Evolutionary conservation across 37 sponge, comb jelly and placozoan species (phyloP), one percentile per base, ranked within the genome.

Genomic region (Theonella swinhoei): DNA sequence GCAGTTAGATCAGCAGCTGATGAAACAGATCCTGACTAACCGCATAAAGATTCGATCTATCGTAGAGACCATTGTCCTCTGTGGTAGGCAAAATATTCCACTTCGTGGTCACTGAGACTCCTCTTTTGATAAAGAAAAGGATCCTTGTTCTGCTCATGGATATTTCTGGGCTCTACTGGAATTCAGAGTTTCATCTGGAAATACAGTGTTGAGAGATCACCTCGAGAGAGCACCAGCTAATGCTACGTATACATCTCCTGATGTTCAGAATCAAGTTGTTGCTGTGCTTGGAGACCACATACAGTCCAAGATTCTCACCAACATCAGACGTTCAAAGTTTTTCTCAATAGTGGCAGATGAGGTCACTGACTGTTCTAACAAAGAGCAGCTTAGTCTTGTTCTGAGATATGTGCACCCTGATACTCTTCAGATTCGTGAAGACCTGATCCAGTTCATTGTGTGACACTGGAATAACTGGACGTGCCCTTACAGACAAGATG

Each of bases 381-480:
- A 75, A 65, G 91, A 90, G 78, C 68, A 81, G 36, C 59, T 93
- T 39, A 20, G 76, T 33, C 54, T 92, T 28, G 81, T 88, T 4
- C 35, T 92, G 68, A 63, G 84, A 42, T 88, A 72, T 88, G 91
- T 90, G 64, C 87, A 86, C 38, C 23, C 33, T 33, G 62, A 69
- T 63, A 80, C 76, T 75, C 63, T 62, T 2, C 33, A 54, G 32
- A 82, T 92, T 41, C 63, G 80, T 32, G 93, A 92, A 84, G 88
- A 93, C 58, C 76, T 89, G 64, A 62, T 92, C 37, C 33, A 36
- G 36, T 92, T 88, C 64, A 11, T 81, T 65, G 82, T 92, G 86
- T 75, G 83, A 92, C 65, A 75, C 64, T 74, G 93, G 93, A 17
- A 74, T 87, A 20, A 80, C 86, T 63, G 91, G 91, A 30, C 60